Conservation (phyloP, 2,113 vertebrate species). For the Ophiodon elongatus region DNA sequence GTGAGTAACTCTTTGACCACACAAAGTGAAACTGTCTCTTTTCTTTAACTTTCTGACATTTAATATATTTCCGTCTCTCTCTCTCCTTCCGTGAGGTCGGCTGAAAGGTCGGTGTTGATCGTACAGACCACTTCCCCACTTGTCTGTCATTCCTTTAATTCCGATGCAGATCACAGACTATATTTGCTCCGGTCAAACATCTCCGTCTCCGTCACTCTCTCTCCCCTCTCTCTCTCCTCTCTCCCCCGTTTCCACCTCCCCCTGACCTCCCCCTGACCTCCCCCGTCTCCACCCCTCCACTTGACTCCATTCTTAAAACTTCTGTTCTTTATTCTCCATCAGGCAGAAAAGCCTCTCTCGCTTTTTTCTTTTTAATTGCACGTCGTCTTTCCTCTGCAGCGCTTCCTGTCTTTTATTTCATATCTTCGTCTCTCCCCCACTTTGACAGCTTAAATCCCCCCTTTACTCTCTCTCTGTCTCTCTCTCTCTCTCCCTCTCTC, state of each 20-base stretch:
- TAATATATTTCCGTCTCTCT: too few species aligned
- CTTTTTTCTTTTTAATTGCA: constrained; percentile 4
- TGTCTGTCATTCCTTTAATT: constrained; percentile 44
- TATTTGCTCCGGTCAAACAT: constrained; percentile 38
- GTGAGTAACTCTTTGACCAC: too few species aligned
- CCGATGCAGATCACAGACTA: constrained; percentile 47
- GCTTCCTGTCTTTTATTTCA: not conserved
- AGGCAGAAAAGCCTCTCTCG: not conserved
- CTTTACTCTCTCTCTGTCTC: not conserved
- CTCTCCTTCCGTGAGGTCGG: too few species aligned
- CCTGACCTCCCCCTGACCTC: too few species aligned
- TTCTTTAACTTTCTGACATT: too few species aligned
- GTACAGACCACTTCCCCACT: constrained; percentile 11
- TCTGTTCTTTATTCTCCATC: constrained; percentile 7
- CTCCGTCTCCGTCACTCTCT: not conserved
- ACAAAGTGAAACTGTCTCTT: too few species aligned
- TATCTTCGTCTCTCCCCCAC: not conserved
- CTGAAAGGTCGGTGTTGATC: constrained; percentile 44
- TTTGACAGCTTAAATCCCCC: too few species aligned
- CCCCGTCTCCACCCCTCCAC: not conserved
- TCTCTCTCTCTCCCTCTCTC: too few species aligned
- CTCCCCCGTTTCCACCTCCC: too few species aligned
- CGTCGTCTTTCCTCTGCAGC: not conserved
- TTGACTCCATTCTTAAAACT: not conserved
- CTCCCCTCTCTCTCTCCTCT: not conserved